These are phyloP conservation scores for Perca flavescens DNA, from an alignment of 2,113 vertebrate species.

Conservation along the genomic window DNA sequence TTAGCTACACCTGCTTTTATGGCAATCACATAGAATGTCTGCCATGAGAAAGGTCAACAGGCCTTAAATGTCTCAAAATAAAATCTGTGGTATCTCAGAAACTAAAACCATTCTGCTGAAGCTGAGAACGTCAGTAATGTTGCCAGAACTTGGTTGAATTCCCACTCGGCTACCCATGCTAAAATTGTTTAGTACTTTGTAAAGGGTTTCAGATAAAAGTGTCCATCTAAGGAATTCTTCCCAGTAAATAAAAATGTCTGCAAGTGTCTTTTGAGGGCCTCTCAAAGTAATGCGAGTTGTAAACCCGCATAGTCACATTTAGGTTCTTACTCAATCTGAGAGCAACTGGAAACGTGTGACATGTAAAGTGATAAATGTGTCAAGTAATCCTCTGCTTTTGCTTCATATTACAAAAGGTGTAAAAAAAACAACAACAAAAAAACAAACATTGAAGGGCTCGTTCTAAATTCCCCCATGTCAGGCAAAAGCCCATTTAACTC, in stretches of 20 bases:
- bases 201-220: slow-evolving; percentile 7
- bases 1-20: not conserved
- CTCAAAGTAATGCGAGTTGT: slow-evolving; percentile 8
- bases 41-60: not conserved
- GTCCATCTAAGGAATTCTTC: slow-evolving; percentile 8
- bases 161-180: not conserved
- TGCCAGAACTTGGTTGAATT: not conserved
- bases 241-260: slow-evolving; percentile 8
- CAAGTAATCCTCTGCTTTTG: slow-evolving; percentile 23
- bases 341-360: slow-evolving; percentile 27
- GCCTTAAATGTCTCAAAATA: not conserved
- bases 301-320: slow-evolving; percentile 44
- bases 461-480: not conserved
- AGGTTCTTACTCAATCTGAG: not conserved
- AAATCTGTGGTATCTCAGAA: not conserved
- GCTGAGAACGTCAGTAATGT: not conserved
- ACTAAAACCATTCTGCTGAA: not conserved
- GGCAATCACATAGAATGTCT: not conserved
- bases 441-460: not conserved
- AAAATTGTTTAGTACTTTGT: not conserved
- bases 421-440: not conserved
- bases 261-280: slow-evolving; percentile 46
- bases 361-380: slow-evolving; percentile 13
- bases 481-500: not conserved
- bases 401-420: slow-evolving; percentile 19